Evolutionary conservation across 53 echinoderm and acorn worm species (phyloP).

Genomic region (Temnopleurus reevesii): DNA sequence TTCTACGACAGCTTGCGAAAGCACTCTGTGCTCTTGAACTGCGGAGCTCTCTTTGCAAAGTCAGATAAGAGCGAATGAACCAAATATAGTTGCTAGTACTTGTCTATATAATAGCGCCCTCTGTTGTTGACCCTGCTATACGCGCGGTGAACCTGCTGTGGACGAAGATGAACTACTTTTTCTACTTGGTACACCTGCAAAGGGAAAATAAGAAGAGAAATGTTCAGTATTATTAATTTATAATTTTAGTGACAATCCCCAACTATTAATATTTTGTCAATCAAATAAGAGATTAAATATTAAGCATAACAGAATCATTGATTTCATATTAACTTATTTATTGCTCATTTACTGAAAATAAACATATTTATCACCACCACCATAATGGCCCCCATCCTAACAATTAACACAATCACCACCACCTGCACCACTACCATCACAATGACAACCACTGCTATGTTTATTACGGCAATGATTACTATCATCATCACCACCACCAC

Average conservation of each 20-base stretch:
- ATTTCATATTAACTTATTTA: no score
- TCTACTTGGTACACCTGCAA: slow-evolving; percentile 40
- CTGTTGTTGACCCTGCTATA: slow-evolving; percentile 13
- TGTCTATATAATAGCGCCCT: slow-evolving; percentile 5
- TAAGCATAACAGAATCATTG: no score
- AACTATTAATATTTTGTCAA: no score
- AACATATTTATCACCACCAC: no score
- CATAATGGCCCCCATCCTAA: no score
- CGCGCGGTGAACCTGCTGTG: not conserved
- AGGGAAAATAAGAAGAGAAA: not conserved
- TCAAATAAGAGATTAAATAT: no score
- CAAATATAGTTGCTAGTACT: slow-evolving; percentile 13
- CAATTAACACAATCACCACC: no score
- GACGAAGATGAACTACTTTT: slow-evolving; percentile 28
- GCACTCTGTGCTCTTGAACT: not conserved
- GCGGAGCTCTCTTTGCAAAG: not conserved
- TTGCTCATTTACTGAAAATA: no score
- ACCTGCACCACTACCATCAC: no score
- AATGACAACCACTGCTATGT: not conserved
- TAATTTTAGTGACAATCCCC: no score
- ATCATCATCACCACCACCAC: not conserved
- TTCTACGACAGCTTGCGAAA: no score
- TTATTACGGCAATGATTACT: not conserved
- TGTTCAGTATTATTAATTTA: no score
- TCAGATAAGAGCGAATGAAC: not conserved